Percentiles rank a stretch among this genome's conserved stretches.
Conservation (phyloP, 1,140 invertebrate species). For the Apis cerana region DNA sequence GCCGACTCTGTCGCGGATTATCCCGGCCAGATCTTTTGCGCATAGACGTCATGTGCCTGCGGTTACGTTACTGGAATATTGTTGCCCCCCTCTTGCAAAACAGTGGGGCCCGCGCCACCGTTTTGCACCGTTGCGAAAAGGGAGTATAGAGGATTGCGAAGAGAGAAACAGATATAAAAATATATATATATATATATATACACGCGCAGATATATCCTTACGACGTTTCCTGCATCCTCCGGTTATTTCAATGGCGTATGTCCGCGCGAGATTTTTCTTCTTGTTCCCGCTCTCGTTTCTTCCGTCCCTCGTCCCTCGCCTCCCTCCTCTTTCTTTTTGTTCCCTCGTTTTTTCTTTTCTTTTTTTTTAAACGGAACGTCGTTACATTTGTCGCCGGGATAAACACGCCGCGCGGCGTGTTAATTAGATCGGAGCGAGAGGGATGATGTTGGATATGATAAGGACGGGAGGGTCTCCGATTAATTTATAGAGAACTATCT, state of each 20-base stretch:
- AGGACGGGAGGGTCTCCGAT: slow-evolving; percentile 27
- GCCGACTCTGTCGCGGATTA: slow-evolving; percentile 68
- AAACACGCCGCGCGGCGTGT: slow-evolving; percentile 18
- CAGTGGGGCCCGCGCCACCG: slow-evolving; percentile 12
- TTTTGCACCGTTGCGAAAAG: slow-evolving; percentile 7
- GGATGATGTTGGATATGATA: slow-evolving; percentile 27
- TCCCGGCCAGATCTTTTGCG: slow-evolving; percentile 56
- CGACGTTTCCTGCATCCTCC: slow-evolving; percentile 26
- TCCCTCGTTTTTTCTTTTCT: no score
- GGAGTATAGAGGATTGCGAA: neutral
- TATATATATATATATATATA: neutral
- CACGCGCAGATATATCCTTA: neutral
- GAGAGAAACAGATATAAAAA: neutral
- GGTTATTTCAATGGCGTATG: neutral
- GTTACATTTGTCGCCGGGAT: slow-evolving; percentile 43
- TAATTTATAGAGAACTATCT: slow-evolving; percentile 15
- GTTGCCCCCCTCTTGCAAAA: slow-evolving; percentile 27
- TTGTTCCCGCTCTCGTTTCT: neutral
- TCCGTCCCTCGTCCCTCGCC: neutral
- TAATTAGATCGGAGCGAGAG: slow-evolving; percentile 47
- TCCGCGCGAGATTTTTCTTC: slow-evolving; percentile 1
- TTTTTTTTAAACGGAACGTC: neutral
- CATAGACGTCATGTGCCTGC: slow-evolving; percentile 42
- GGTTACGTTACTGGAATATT: slow-evolving; percentile 56
- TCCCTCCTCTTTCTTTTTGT: no score